Conservation (phyloP, 1,140 invertebrate species). For the Acyrthosiphon pisum region DNA sequence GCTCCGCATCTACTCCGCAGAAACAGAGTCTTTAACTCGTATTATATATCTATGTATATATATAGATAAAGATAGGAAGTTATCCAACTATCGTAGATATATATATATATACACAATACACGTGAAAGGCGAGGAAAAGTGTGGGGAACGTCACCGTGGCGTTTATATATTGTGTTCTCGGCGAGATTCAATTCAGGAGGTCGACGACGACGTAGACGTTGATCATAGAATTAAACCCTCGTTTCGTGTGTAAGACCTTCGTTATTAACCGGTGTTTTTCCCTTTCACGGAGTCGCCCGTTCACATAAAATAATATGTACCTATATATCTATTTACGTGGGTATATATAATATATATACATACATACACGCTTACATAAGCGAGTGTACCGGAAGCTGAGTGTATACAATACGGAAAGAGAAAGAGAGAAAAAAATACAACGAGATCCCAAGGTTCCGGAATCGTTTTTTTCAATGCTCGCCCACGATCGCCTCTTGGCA, state of each 20-base stretch:
- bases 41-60: too few species aligned
- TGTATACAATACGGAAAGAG: conserved; percentile 9
- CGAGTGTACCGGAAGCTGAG: conserved; percentile 8
- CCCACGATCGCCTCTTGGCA: not conserved
- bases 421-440: conserved; percentile 21
- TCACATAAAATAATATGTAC: not conserved
- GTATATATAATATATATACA: not conserved
- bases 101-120: conserved; percentile 8
- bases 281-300: not conserved
- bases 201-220: conserved; percentile 35
- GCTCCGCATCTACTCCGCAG: not conserved
- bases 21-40: conserved; percentile 28
- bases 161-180: conserved; percentile 19
- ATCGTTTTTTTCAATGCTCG: not conserved
- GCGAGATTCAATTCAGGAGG: conserved; percentile 35
- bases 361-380: not conserved
- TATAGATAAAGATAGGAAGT: not conserved
- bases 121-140: not conserved
- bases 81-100: not conserved
- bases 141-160: not conserved
- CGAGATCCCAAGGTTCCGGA: not conserved
- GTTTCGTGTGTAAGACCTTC: conserved; percentile 51
- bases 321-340: not conserved
- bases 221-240: conserved; percentile 52
- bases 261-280: conserved; percentile 49